A percentile compares a stretch with the other conserved stretches of the same genome.
phyloP scores from a whole-genome alignment of 2,797 vertebrate species.

The Propithecus perrieri region DNA sequence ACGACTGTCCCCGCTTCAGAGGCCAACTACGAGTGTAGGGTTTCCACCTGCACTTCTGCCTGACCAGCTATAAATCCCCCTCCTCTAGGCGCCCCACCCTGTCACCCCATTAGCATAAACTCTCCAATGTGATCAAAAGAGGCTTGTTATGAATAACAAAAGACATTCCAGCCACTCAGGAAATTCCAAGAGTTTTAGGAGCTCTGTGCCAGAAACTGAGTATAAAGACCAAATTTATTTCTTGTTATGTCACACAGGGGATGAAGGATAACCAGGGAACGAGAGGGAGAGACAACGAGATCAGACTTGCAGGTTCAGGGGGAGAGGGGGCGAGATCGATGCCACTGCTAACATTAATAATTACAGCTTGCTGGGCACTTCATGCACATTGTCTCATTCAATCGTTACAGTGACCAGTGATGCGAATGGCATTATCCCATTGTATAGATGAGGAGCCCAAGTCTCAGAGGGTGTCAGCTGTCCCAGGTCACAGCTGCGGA shows the following conservation, averaged over 20 bases:
- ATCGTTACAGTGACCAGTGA: not conserved
- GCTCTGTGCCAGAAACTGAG: not conserved
- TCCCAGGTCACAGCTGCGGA: not conserved
- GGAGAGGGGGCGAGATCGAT: not conserved
- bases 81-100: not conserved
- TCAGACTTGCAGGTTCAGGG: not conserved
- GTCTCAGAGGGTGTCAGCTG: not conserved
- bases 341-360: too few species aligned
- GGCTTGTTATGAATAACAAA: not conserved
- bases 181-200: not conserved
- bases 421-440: not conserved
- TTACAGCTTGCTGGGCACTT: not conserved
- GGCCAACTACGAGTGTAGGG: not conserved
- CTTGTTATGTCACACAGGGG: too few species aligned
- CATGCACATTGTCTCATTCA: not conserved
- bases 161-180: not conserved
- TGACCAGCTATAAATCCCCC: not conserved
- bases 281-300: not conserved
- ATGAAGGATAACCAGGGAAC: not conserved
- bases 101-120: not conserved
- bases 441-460: conserved; percentile 11
- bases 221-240: not conserved
- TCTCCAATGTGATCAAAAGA: too few species aligned
- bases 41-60: not conserved
- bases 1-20: too few species aligned